A percentile compares a stretch with the other conserved stretches of the same genome.
Conservation (phyloP, 2,888 invertebrate genomes). For the Xestia rhomboidea region DNA sequence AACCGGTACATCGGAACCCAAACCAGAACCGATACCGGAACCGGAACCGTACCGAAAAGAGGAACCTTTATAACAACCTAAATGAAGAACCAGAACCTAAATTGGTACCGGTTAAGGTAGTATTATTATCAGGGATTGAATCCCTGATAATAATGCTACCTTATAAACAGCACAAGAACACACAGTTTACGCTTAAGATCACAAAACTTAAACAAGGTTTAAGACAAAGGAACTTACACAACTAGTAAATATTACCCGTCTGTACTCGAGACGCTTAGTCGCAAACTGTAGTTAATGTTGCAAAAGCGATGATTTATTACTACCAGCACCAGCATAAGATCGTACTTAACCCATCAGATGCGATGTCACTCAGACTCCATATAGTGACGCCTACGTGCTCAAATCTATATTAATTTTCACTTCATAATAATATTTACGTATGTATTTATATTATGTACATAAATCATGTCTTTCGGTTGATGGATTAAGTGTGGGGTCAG, state of each 20-base stretch:
- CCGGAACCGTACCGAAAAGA: too few species aligned
- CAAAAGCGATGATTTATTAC: constrained; percentile 62
- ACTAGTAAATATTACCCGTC: constrained; percentile 14
- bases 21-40: too few species aligned
- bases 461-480: constrained; percentile 36
- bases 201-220: background rate
- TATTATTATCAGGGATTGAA: too few species aligned
- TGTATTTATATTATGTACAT: constrained; percentile 28
- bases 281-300: constrained; percentile 41
- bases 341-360: constrained; percentile 53
- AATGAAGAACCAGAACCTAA: too few species aligned
- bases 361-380: constrained; percentile 49
- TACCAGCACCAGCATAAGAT: constrained; percentile 30
- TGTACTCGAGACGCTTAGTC: constrained; percentile 10
- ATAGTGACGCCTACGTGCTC: constrained; percentile 23
- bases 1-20: too few species aligned
- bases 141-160: background rate
- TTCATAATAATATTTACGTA: constrained; percentile 25
- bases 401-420: constrained; percentile 52
- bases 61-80: too few species aligned
- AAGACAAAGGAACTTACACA: constrained; percentile 1
- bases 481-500: constrained; percentile 11
- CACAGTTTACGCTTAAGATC: background rate
- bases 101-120: too few species aligned
- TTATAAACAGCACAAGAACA: background rate